Evolutionary conservation across 2,113 vertebrate species (phyloP).

Genomic region (Heptranchias perlo): DNA sequence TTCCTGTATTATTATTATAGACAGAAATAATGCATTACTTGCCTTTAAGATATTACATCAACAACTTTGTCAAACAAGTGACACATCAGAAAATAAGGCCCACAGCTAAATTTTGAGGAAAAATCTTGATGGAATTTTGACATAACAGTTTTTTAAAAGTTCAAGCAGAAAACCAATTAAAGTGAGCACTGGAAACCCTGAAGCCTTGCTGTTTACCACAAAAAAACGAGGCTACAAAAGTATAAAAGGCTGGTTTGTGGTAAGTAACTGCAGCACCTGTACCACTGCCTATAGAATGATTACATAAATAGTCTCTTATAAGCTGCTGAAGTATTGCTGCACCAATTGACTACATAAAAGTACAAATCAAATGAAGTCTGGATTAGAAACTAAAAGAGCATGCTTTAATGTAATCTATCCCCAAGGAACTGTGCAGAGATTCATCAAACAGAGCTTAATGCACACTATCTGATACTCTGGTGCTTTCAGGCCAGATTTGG

Average conservation of each 20-base stretch:
- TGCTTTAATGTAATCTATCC: conserved; percentile 85
- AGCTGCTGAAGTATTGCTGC: conserved; percentile 66
- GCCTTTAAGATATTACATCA: conserved; percentile 71
- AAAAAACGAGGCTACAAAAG: conserved; percentile 65
- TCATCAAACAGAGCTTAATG: conserved; percentile 86
- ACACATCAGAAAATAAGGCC: conserved; percentile 74
- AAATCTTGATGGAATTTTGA: conserved; percentile 85
- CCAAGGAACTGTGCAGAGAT: conserved; percentile 78
- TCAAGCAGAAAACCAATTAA: conserved; percentile 90
- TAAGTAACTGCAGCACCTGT: conserved; percentile 64
- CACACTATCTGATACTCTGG: conserved; percentile 72
- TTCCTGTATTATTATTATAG: conserved; percentile 35
- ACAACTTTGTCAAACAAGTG: conserved; percentile 74
- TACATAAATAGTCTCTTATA: conserved; percentile 81
- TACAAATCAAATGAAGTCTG: conserved; percentile 83
- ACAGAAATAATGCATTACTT: conserved; percentile 50
- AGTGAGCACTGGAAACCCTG: conserved; percentile 76
- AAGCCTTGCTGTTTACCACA: conserved; percentile 65
- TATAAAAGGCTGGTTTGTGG: conserved; percentile 74
- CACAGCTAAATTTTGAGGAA: conserved; percentile 72
- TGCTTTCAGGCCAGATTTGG: conserved; percentile 60
- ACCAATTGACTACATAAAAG: conserved; percentile 78
- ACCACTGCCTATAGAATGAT: conserved; percentile 75
- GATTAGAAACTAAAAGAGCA: conserved; percentile 86
- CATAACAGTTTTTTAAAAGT: conserved; percentile 85